These are phyloP conservation scores for Sphenopsis melanotis DNA, from an alignment of 2,797 vertebrate species.

Conservation along the genomic window DNA sequence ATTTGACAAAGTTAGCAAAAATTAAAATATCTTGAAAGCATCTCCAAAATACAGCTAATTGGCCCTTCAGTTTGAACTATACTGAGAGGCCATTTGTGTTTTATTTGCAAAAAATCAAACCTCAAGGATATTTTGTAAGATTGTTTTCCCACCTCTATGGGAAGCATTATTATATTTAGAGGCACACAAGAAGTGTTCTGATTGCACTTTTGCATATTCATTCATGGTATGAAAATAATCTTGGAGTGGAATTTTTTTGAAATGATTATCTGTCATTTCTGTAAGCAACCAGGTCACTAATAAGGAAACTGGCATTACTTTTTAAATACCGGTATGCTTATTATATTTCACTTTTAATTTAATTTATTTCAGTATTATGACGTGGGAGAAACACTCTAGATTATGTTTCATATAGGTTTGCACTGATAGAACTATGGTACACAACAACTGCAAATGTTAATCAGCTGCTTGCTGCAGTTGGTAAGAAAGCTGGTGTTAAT, in stretches of 20 bases:
- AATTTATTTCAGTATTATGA: not conserved
- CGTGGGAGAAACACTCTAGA: not conserved
- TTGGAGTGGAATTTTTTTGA: not conserved
- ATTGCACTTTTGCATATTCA: not conserved
- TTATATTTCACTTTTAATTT: not conserved
- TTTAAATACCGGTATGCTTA: not conserved
- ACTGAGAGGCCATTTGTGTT: not conserved
- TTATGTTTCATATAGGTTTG: not conserved
- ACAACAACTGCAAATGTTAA: not conserved
- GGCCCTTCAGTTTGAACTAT: not conserved
- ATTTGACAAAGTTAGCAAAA: conserved; percentile 14
- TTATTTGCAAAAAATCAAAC: not conserved
- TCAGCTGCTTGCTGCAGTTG: not conserved
- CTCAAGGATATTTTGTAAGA: not conserved
- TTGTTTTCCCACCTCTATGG: not conserved
- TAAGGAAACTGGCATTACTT: not conserved
- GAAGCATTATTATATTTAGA: not conserved
- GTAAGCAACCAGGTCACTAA: not conserved
- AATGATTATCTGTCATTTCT: not conserved
- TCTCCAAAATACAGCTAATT: not conserved
- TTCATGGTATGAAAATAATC: not conserved
- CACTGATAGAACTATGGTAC: not conserved
- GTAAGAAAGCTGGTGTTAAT: not conserved
- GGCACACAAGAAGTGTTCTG: not conserved
- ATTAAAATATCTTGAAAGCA: not conserved